phyloP scores from a whole-genome alignment of 2,888 invertebrate species.

The Tinea pellionella region DNA sequence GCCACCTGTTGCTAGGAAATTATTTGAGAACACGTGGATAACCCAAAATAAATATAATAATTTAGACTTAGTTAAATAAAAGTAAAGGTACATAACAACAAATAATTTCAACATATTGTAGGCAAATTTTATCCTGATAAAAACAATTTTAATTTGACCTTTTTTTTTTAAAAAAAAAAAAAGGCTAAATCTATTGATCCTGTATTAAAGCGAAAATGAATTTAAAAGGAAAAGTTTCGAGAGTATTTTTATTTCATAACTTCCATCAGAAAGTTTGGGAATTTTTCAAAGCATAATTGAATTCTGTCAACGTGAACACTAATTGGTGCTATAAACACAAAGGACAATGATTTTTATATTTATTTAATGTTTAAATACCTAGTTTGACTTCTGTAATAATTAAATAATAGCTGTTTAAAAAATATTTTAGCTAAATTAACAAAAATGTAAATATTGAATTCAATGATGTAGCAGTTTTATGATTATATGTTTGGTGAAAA shows the following conservation, averaged over 20 bases:
- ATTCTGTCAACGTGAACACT: not conserved
- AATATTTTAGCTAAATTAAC: too few relatives aligned
- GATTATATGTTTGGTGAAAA: slow-evolving; percentile 33
- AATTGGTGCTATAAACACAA: not conserved
- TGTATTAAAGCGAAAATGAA: not conserved
- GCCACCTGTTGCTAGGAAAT: too few relatives aligned
- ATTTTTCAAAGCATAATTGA: slow-evolving; percentile 7
- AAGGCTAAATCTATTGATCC: not conserved
- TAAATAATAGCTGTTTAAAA: too few relatives aligned
- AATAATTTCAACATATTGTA: too few relatives aligned
- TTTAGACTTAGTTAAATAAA: too few relatives aligned
- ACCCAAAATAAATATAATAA: too few relatives aligned
- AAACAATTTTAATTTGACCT: not conserved
- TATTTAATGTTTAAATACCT: too few relatives aligned
- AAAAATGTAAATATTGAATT: not conserved
- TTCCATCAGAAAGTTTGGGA: not conserved
- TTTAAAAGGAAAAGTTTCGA: not conserved
- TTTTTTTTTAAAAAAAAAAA: not conserved
- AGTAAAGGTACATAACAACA: too few relatives aligned
- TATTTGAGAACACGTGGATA: too few relatives aligned
- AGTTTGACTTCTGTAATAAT: too few relatives aligned
- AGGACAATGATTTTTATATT: not conserved
- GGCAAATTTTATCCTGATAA: not conserved
- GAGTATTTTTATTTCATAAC: not conserved
- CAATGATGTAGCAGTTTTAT: not conserved